phyloP scores from a whole-genome alignment of 37 sponge, comb jelly and placozoan species.

The Hormiphora californensis region DNA sequence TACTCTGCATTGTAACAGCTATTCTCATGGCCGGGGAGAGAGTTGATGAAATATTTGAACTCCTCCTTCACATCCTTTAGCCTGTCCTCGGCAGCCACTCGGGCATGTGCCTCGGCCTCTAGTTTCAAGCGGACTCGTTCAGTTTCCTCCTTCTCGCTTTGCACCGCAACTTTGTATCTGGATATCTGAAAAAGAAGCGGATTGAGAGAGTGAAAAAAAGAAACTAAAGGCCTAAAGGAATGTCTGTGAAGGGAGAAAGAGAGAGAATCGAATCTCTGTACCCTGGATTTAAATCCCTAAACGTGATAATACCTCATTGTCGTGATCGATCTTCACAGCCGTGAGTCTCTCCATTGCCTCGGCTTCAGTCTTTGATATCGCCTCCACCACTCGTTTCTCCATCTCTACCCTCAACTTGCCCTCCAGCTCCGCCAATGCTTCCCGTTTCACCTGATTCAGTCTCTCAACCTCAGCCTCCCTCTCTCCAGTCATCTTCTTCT shows the following conservation, averaged over 20 bases:
- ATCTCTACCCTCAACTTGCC: conserved; percentile 42
- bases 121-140: not conserved
- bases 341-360: conserved; percentile 37
- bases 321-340: conserved; percentile 36
- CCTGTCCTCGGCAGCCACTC: conserved; percentile 5
- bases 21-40: conserved; percentile 38
- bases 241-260: too few species aligned
- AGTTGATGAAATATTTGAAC: conserved; percentile 50
- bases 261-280: too few species aligned
- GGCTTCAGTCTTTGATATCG: conserved; percentile 27
- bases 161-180: conserved; percentile 22
- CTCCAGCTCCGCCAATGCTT: conserved; percentile 38
- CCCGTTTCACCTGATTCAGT: not conserved
- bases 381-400: not conserved
- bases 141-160: not conserved
- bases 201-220: too few species aligned
- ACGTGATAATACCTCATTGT: not conserved
- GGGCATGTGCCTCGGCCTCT: not conserved
- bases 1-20: conserved; percentile 49
- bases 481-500: not conserved
- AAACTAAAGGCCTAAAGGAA: too few species aligned
- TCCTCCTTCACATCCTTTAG: conserved; percentile 53
- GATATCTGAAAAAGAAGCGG: conserved; percentile 48
- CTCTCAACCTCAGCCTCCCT: conserved; percentile 17
- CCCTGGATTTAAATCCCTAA: too few species aligned